phyloP scores from a whole-genome alignment of 2,797 vertebrate species.

The Enoplosus armatus region DNA sequence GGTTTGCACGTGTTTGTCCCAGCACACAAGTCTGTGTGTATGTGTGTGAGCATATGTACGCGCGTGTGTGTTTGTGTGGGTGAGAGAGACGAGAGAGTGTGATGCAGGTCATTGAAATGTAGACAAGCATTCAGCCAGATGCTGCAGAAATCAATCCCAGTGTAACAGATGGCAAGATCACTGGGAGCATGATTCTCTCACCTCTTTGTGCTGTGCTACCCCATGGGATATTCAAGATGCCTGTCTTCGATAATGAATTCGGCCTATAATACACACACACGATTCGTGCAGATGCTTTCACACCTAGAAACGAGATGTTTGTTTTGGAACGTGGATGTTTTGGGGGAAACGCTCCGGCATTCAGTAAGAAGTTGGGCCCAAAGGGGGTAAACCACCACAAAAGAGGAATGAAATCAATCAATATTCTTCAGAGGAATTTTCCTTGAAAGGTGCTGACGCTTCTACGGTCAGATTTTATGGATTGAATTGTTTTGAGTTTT shows the following conservation, averaged over 20 bases:
- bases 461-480: background rate
- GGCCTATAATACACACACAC: constrained; percentile 26
- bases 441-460: constrained; percentile 24
- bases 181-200: constrained; percentile 54
- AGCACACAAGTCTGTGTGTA: background rate
- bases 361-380: constrained; percentile 24
- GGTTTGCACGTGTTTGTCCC: background rate
- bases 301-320: constrained; percentile 29
- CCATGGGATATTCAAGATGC: constrained; percentile 49
- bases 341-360: constrained; percentile 7
- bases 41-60: background rate
- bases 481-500: background rate
- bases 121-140: constrained; percentile 67
- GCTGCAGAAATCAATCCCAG: constrained; percentile 69
- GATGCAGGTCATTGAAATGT: constrained; percentile 72
- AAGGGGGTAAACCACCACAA: constrained; percentile 16
- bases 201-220: constrained; percentile 55
- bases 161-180: constrained; percentile 71
- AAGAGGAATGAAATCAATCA: constrained; percentile 22
- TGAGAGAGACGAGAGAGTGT: constrained; percentile 21
- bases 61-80: background rate
- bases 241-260: constrained; percentile 55
- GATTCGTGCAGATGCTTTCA: constrained; percentile 40
- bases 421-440: constrained; percentile 10
- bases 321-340: constrained; percentile 36